Evolutionary conservation across 2,797 vertebrate genomes (phyloP).

Genomic region (Sebastes vulpes): DNA sequence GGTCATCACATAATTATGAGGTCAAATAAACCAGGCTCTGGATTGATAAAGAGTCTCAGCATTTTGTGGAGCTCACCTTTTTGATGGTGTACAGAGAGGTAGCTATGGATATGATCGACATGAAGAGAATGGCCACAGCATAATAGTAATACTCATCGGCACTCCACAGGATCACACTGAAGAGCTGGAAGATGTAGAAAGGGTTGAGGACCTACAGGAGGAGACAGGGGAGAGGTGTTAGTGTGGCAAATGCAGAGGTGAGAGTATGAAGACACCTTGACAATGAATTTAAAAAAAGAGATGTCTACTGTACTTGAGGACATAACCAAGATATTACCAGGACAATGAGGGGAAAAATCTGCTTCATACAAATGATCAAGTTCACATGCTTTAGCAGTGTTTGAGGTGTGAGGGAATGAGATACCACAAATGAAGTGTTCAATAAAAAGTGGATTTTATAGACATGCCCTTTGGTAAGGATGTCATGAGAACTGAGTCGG

Average conservation of each 20-base stretch:
- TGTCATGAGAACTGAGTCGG: too few relatives aligned
- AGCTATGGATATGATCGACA: constrained; percentile 97
- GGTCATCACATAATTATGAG: not conserved
- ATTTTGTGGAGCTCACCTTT: constrained; percentile 88
- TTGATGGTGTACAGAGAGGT: constrained; percentile 98
- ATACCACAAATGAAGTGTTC: not conserved
- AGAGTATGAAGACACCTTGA: not conserved
- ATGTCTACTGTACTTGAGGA: not conserved
- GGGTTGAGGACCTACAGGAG: constrained; percentile 95
- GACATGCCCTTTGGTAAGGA: too few relatives aligned
- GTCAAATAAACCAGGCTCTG: not conserved
- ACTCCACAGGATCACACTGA: constrained; percentile 97
- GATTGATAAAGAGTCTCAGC: not conserved
- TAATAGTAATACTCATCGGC: constrained; percentile 98
- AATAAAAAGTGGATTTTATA: not conserved
- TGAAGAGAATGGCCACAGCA: constrained; percentile 94
- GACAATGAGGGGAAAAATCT: not conserved
- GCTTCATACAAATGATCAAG: not conserved
- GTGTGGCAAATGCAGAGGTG: not conserved
- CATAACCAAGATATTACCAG: not conserved
- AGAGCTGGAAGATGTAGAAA: constrained; percentile 99
- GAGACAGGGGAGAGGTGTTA: not conserved
- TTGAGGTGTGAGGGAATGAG: not conserved
- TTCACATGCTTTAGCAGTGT: not conserved
- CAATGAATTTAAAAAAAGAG: not conserved